A percentile compares a stretch with the other conserved stretches of the same genome.
Conservation (phyloP, 2,797 vertebrate genomes). For the Clarias pachynema region DNA sequence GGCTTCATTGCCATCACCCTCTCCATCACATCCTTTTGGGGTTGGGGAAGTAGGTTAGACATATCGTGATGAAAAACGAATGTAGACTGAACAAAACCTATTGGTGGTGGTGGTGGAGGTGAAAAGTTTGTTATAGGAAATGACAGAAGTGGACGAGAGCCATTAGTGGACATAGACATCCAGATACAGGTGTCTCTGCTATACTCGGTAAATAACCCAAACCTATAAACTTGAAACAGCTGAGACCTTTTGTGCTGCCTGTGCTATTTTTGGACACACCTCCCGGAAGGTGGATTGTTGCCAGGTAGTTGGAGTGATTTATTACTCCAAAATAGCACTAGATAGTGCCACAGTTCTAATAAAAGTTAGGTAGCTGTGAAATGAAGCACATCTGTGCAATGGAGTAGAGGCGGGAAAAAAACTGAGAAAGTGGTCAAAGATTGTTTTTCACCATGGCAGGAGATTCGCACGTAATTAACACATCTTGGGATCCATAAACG, state of each 20-base stretch:
- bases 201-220: background rate
- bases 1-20: slow-evolving; percentile 58
- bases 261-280: background rate
- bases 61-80: slow-evolving; percentile 17
- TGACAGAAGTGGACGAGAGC: slow-evolving; percentile 15
- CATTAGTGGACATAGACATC: slow-evolving; percentile 17
- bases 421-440: background rate
- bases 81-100: background rate
- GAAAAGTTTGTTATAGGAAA: slow-evolving; percentile 2
- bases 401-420: background rate
- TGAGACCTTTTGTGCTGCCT: background rate
- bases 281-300: background rate
- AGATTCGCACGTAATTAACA: background rate
- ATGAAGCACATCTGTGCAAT: background rate
- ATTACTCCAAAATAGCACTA: background rate
- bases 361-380: slow-evolving; percentile 14
- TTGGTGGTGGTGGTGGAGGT: background rate
- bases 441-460: background rate
- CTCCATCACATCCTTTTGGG: slow-evolving; percentile 49
- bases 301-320: background rate
- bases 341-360: background rate
- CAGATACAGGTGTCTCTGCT: slow-evolving; percentile 26
- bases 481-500: background rate
- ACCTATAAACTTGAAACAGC: background rate
- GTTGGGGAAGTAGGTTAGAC: slow-evolving; percentile 52